Evolutionary conservation across 2,888 invertebrate species (phyloP).

Genomic region (Chironomus riparius): DNA sequence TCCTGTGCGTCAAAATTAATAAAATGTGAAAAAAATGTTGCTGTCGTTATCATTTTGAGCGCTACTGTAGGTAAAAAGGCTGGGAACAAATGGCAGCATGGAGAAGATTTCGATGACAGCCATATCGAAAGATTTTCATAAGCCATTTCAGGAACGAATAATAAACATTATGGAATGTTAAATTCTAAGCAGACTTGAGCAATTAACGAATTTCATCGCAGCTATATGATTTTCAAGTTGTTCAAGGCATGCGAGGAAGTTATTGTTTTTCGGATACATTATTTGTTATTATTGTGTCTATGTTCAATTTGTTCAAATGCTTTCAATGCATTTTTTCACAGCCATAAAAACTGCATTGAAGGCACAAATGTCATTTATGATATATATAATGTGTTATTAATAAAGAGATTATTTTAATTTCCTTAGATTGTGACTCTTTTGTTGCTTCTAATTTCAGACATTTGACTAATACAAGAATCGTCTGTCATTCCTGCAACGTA

Average conservation of each 20-base stretch:
- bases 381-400: background rate
- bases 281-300: background rate
- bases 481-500: background rate
- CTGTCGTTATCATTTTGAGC: too few species aligned
- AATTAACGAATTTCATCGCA: too few species aligned
- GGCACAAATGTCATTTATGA: background rate
- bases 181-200: background rate
- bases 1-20: too few species aligned
- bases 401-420: background rate
- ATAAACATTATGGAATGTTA: background rate
- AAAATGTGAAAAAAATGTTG: too few species aligned
- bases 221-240: too few species aligned
- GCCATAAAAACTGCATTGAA: slow-evolving; percentile 11
- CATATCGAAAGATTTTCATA: background rate
- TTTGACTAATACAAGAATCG: background rate
- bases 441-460: background rate
- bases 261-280: background rate
- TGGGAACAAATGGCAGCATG: too few species aligned
- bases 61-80: too few species aligned
- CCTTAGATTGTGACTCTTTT: background rate
- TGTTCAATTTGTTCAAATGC: background rate
- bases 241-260: background rate
- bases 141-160: background rate
- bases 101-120: background rate
- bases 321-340: slow-evolving; percentile 8